Conservation (phyloP, 2,888 invertebrate genomes). For the Lasioglossum marginatum region DNA sequence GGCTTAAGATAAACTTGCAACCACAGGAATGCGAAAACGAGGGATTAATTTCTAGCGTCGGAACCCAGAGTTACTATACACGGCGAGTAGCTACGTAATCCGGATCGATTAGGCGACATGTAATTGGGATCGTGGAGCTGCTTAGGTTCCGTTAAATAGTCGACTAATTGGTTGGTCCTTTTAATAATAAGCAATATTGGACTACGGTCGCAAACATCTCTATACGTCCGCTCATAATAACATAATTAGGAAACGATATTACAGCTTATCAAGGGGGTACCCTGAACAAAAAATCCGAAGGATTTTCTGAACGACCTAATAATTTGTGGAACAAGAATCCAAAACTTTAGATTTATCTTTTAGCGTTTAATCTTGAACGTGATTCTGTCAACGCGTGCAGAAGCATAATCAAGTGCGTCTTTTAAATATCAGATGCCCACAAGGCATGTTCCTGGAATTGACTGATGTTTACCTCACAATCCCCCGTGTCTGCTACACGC, state of each 20-base stretch:
- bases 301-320: too few species aligned
- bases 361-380: neutral
- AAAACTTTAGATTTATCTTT: too few species aligned
- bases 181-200: neutral
- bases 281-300: too few species aligned
- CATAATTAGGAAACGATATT: neutral
- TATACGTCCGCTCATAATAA: neutral
- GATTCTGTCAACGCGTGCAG: neutral
- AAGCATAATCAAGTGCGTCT: neutral
- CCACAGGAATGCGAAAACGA: slow-evolving; percentile 9
- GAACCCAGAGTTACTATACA: neutral
- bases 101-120: neutral
- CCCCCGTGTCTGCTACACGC: neutral
- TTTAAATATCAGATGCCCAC: neutral
- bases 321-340: too few species aligned
- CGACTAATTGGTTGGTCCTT: neutral
- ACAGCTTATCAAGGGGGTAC: too few species aligned
- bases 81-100: neutral
- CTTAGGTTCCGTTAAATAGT: neutral
- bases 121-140: neutral
- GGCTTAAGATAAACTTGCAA: slow-evolving; percentile 39
- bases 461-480: slow-evolving; percentile 5
- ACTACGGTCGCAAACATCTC: neutral
- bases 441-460: neutral
- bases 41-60: slow-evolving; percentile 31